These are phyloP conservation scores for Melipona quadrifasciata DNA, from an alignment of 1,140 invertebrate species.

Conservation along the genomic window DNA sequence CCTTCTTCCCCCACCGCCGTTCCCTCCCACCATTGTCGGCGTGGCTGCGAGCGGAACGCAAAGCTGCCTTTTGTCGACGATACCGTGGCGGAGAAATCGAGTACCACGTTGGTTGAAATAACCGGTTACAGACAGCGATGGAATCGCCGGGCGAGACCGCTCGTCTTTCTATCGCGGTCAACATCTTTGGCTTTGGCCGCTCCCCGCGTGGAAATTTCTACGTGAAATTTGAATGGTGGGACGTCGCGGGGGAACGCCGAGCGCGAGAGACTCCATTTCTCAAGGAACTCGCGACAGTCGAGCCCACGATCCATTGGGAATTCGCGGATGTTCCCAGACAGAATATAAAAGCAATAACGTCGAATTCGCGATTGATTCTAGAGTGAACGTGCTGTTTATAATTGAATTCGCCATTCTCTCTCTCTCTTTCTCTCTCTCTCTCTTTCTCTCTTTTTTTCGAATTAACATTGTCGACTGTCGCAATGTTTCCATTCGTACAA, in stretches of 20 bases:
- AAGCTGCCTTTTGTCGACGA: neutral
- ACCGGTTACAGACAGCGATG: neutral
- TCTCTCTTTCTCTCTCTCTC: too few relatives aligned
- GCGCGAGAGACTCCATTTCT: neutral
- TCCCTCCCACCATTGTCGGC: neutral
- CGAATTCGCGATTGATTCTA: neutral
- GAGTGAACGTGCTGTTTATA: neutral
- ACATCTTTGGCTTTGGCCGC: neutral
- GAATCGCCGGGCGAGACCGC: neutral
- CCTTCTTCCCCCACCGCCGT: neutral
- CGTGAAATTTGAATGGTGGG: slow-evolving; percentile 4
- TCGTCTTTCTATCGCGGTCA: neutral
- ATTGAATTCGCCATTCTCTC: neutral
- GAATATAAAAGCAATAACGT: neutral
- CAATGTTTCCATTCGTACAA: too few relatives aligned
- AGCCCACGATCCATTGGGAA: neutral
- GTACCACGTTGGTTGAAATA: neutral
- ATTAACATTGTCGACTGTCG: too few relatives aligned
- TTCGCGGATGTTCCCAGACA: neutral
- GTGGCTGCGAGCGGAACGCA: neutral
- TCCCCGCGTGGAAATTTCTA: neutral
- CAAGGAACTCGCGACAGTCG: neutral
- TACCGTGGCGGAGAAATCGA: neutral
- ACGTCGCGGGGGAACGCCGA: too few relatives aligned
- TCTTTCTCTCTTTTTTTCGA: too few relatives aligned